These are phyloP conservation scores for Siphlonurus alternatus DNA, from an alignment of 2,888 invertebrate species.

Conservation along the genomic window DNA sequence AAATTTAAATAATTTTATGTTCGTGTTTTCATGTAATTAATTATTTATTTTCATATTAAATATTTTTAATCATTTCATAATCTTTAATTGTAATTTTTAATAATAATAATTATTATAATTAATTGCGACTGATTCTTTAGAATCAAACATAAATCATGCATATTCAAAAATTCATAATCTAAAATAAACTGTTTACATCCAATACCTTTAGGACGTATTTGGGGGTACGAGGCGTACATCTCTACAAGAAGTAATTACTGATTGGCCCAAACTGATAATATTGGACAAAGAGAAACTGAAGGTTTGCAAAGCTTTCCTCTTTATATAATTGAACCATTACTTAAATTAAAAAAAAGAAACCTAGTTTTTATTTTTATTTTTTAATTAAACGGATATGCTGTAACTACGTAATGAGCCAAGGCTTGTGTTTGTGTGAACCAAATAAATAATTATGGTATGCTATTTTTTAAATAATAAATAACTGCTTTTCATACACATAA, in stretches of 20 bases:
- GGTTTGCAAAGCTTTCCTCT: slow-evolving; percentile 34
- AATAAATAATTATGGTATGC: background rate
- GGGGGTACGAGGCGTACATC: slow-evolving; percentile 49
- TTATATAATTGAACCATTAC: slow-evolving; percentile 8
- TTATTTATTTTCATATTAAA: background rate
- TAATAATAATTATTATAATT: background rate
- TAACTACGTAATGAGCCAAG: background rate
- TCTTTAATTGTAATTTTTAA: background rate
- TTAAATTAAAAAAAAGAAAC: slow-evolving; percentile 6
- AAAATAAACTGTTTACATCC: background rate
- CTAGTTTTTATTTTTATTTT: slow-evolving; percentile 7
- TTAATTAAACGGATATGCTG: background rate
- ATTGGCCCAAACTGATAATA: slow-evolving; percentile 58
- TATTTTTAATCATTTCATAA: background rate
- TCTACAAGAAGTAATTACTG: slow-evolving; percentile 53
- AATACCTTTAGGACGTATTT: slow-evolving; percentile 41
- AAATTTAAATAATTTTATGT: background rate
- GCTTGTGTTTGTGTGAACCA: background rate
- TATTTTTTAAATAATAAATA: background rate
- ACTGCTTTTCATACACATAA: background rate
- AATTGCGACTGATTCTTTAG: no score
- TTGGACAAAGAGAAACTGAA: slow-evolving; percentile 38
- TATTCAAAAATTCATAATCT: slow-evolving; percentile 7
- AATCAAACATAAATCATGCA: slow-evolving; percentile 9
- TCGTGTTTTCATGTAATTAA: slow-evolving; percentile 4